Evolutionary conservation across 2,888 invertebrate species (phyloP), one percentile per base, ranked within the genome.

Genomic region (Melieria picta): DNA sequence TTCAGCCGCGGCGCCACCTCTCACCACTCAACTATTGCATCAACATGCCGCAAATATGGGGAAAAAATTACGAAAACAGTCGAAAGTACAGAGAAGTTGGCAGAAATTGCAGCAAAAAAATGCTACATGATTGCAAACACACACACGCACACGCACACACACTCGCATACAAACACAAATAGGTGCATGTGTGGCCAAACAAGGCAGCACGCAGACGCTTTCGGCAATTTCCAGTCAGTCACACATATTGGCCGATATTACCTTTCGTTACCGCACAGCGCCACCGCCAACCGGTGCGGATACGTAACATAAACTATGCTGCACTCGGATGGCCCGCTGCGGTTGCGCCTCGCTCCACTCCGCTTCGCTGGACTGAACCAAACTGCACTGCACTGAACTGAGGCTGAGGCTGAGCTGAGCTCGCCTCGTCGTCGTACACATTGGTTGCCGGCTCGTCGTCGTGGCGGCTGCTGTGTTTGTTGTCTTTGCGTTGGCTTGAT

Each of bases 401-500:
- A 30, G 2, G 2, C 30, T 2, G 30, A 30, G 30, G 30, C 30
- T 30, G 30, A 30, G 30, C 30, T 30, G 30, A 30, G 30, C 3
- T 10, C 7, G 50, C 7, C 50, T 50, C 50, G 7, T 10, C 9
- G 13, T 52, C 6, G 11, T 4, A n/a, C 13, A 4, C 48, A 47
- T 11, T 11, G 7, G 45, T 46, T 43, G 11, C 9, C 55, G 13
- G n/a, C 11, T 42, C 65, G 50, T 47, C 42, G 46, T 45, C 16
- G 50, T 13, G 13, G 16, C 9, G 16, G 45, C 60, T 58, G 52
- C 7, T 56, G 45, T 60, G 50, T 65, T 7, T 65, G 65, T 52
- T 72, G 72, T 72, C 68, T 79, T 82, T 83, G 76, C 81, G 81
- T 79, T 80, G 82, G 82, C 81, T 82, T 82, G 82, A 82, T 82